These are phyloP conservation scores for Cyprichromis sp. DNA, from an alignment of 2,113 vertebrate species.

Conservation along the genomic window DNA sequence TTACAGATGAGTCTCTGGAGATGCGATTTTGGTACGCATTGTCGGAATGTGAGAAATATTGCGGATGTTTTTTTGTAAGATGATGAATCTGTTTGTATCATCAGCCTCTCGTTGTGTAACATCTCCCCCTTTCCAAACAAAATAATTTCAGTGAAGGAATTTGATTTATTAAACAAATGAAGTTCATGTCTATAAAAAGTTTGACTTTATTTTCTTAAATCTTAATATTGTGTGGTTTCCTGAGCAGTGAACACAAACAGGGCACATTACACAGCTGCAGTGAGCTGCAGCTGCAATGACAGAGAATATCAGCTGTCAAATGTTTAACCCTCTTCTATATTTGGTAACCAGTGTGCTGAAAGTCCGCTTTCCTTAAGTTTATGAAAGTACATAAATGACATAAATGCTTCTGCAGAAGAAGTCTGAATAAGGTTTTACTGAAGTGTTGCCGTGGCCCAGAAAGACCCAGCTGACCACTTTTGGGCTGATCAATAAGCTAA, in stretches of 20 bases:
- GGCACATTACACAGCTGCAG: not conserved
- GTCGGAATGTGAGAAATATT: not conserved
- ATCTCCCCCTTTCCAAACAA: not conserved
- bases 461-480: slow-evolving; percentile 35
- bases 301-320: not conserved
- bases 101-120: not conserved
- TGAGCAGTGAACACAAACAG: not conserved
- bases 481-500: slow-evolving; percentile 33
- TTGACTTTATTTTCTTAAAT: not conserved
- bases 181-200: not conserved
- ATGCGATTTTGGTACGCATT: not conserved
- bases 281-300: not conserved
- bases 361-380: not conserved
- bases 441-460: not conserved
- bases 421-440: not conserved
- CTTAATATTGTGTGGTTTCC: not conserved
- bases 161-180: not conserved
- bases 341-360: not conserved
- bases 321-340: not conserved
- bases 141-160: not conserved
- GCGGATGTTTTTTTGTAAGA: not conserved
- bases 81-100: not conserved
- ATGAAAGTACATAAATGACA: not conserved
- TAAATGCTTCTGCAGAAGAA: not conserved
- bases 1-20: not conserved